A percentile compares a stretch with the other conserved stretches of the same genome.
Conservation (phyloP, 2,888 invertebrate species). For the Tinea trinotella region DNA sequence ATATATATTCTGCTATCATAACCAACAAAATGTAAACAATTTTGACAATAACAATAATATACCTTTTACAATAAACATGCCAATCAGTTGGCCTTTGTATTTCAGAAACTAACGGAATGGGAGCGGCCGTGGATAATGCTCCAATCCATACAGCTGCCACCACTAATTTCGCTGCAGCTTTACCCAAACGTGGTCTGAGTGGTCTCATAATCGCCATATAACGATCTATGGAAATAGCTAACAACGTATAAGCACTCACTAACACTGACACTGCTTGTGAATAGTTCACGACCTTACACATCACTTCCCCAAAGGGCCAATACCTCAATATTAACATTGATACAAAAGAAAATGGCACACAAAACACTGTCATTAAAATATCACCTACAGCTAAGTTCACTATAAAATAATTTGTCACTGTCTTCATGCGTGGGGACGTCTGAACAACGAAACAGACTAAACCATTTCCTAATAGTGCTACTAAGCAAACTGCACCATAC, state of each 20-base stretch:
- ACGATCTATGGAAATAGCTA: conserved; percentile 92
- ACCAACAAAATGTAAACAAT: too few species aligned
- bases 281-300: conserved; percentile 89
- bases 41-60: too few species aligned
- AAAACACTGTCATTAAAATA: conserved; percentile 90
- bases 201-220: conserved; percentile 94
- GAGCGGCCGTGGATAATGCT: conserved; percentile 84
- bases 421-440: conserved; percentile 88
- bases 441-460: conserved; percentile 90
- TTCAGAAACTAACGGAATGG: conserved; percentile 83
- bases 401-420: conserved; percentile 94
- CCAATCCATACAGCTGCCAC: conserved; percentile 82
- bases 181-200: conserved; percentile 83
- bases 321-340: conserved; percentile 83
- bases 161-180: conserved; percentile 76
- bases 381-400: conserved; percentile 92
- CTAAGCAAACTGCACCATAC: conserved; percentile 80
- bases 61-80: conserved; percentile 76
- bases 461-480: conserved; percentile 81
- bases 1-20: neutral
- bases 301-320: conserved; percentile 89
- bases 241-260: conserved; percentile 90
- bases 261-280: conserved; percentile 85
- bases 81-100: conserved; percentile 74
- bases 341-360: conserved; percentile 92